phyloP scores from a whole-genome alignment of 2,113 vertebrate genomes.

The Aptenodytes forsteri region DNA sequence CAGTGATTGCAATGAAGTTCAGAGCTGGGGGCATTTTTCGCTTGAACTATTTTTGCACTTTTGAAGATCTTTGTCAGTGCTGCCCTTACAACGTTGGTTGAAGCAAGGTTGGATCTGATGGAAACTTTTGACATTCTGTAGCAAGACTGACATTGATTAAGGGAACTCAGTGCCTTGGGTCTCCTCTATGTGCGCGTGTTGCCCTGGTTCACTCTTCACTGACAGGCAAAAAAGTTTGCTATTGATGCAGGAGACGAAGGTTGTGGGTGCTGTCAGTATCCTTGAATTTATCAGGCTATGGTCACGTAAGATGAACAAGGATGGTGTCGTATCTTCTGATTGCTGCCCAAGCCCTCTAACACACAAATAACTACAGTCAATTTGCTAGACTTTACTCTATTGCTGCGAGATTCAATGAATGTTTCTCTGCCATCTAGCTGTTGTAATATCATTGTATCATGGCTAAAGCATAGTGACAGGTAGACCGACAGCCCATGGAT shows the following conservation, averaged over 20 bases:
- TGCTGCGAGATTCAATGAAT: not conserved
- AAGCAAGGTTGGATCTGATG: not conserved
- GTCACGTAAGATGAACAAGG: not conserved
- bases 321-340: not conserved
- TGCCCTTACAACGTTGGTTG: accelerated
- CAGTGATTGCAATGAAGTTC: not conserved
- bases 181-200: not conserved
- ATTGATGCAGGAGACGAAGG: not conserved
- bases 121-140: not conserved
- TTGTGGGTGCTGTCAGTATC: not conserved
- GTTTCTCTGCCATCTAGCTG: not conserved
- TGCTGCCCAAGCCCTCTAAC: not conserved
- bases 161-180: not conserved
- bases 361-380: not conserved
- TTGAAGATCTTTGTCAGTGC: not conserved
- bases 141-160: not conserved
- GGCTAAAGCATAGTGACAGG: not conserved
- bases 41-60: not conserved
- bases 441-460: not conserved
- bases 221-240: not conserved
- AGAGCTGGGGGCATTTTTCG: not conserved
- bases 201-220: not conserved
- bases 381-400: not conserved
- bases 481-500: not conserved
- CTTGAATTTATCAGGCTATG: not conserved